These are phyloP conservation scores for Girardinichthys multiradiatus DNA, from an alignment of 2,113 vertebrate genomes.

Conservation along the genomic window DNA sequence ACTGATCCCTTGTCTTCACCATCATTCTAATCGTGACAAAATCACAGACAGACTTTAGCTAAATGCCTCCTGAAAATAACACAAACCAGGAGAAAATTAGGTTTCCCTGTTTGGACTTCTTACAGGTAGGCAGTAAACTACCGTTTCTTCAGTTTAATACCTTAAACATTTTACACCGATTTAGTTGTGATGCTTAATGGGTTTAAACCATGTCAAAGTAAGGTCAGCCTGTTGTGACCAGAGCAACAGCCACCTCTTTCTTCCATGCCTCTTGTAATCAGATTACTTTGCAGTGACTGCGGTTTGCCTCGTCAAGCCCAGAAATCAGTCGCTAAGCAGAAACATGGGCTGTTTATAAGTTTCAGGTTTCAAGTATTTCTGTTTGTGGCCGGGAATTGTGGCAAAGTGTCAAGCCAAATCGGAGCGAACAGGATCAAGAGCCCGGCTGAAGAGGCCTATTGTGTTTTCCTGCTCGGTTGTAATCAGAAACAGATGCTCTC, in stretches of 20 bases:
- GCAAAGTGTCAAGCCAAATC: conserved; percentile 78
- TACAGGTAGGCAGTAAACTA: neutral
- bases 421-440: conserved; percentile 74
- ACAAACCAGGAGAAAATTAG: neutral
- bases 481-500: conserved; percentile 78
- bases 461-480: conserved; percentile 65
- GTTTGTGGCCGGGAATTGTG: conserved; percentile 73
- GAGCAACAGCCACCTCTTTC: conserved; percentile 2
- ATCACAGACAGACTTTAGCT: too few relatives aligned
- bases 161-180: neutral
- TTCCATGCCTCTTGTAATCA: conserved; percentile 53
- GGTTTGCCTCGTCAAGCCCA: conserved; percentile 45
- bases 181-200: neutral
- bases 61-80: too few relatives aligned
- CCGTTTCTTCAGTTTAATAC: neutral
- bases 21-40: too few relatives aligned
- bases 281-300: conserved; percentile 56
- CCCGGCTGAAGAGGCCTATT: conserved; percentile 72
- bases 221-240: neutral
- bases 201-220: neutral
- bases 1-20: too few relatives aligned
- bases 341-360: conserved; percentile 75
- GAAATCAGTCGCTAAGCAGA: conserved; percentile 72
- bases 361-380: conserved; percentile 73
- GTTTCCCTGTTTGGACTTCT: neutral